Conservation (phyloP, 2,113 vertebrate genomes). For the Cyphomyrus plagiostoma region DNA sequence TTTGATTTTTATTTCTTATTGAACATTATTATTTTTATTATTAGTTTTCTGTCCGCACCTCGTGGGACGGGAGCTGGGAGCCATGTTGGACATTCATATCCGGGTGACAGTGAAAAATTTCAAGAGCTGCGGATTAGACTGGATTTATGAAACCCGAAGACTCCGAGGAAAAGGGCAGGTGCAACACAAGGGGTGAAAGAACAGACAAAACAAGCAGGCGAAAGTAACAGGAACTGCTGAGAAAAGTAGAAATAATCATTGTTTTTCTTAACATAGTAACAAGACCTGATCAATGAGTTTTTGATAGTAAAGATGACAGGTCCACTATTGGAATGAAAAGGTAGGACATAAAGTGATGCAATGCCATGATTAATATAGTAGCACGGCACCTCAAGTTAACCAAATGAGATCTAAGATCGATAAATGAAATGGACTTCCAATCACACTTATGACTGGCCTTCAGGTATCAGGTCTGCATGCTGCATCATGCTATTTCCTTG, state of each 20-base stretch:
- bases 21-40: constrained; percentile 21
- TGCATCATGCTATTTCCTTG: neutral
- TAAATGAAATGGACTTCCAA: neutral
- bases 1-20: constrained; percentile 17
- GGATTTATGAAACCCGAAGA: constrained; percentile 2
- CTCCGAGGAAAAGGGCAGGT: neutral
- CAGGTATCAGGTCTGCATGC: neutral
- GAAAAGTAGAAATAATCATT: neutral
- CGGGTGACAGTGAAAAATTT: constrained; percentile 13
- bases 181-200: neutral
- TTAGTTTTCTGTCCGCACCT: constrained; percentile 14
- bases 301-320: too few relatives aligned
- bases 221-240: neutral
- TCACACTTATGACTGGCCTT: neutral
- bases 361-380: neutral
- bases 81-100: neutral
- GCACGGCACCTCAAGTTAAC: neutral
- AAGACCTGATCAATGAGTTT: neutral
- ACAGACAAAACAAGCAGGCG: neutral
- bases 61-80: neutral
- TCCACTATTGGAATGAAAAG: neutral
- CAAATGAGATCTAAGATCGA: neutral
- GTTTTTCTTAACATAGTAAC: neutral
- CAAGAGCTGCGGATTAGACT: constrained; percentile 1
- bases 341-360: neutral